phyloP scores from a whole-genome alignment of 2,113 vertebrate species.

The Noturus placidus region DNA sequence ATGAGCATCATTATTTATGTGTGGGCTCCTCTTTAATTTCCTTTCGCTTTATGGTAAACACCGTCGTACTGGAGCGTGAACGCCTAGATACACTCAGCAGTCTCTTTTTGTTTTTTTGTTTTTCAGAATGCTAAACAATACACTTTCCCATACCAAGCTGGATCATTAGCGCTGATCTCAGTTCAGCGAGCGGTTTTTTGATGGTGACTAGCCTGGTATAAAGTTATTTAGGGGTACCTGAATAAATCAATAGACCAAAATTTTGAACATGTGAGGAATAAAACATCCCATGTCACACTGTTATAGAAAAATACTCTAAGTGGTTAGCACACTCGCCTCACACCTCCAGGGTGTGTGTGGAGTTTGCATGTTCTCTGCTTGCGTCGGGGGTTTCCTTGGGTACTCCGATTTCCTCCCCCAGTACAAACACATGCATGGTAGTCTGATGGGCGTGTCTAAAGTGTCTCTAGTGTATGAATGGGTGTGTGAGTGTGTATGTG shows the following conservation, averaged over 20 bases:
- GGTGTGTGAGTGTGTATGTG: no score
- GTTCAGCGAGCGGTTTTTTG: not conserved
- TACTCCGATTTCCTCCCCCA: no score
- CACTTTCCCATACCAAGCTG: not conserved
- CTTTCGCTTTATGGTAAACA: slow-evolving; percentile 23
- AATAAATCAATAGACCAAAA: not conserved
- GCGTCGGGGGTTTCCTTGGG: no score
- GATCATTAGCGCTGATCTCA: not conserved
- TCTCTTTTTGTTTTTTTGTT: not conserved
- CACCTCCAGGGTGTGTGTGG: no score
- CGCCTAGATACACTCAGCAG: not conserved
- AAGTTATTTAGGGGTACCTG: not conserved
- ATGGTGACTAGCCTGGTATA: not conserved
- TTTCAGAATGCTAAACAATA: slow-evolving; percentile 6
- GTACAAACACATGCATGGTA: no score
- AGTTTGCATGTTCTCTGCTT: no score
- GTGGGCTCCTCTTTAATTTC: slow-evolving; percentile 24
- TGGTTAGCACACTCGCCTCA: no score
- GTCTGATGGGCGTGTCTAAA: no score
- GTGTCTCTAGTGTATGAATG: no score
- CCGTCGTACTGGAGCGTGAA: not conserved
- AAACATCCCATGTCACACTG: not conserved
- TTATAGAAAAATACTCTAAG: not conserved
- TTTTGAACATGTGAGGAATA: not conserved
- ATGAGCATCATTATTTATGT: slow-evolving; percentile 39